A percentile compares a stretch with the other conserved stretches of the same genome.
These are phyloP conservation scores for Myiothlypis chrysogaster DNA, from an alignment of 2,797 vertebrate genomes.

Conservation along the genomic window DNA sequence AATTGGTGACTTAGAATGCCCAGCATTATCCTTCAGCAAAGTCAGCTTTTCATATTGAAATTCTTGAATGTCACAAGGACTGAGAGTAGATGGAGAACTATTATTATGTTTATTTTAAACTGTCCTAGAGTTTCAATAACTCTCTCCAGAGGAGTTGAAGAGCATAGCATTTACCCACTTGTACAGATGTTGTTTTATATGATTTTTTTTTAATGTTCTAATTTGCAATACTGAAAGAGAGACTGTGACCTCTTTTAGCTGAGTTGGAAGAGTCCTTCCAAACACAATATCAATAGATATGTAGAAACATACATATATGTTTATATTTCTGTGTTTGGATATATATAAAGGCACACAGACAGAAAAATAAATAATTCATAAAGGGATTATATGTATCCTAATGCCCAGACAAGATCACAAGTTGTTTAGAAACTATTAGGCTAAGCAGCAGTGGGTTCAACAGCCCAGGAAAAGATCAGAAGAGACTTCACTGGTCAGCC, in stretches of 20 bases:
- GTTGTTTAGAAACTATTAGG: not conserved
- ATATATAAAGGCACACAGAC: not conserved
- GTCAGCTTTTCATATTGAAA: conserved; percentile 51
- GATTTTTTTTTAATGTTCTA: not conserved
- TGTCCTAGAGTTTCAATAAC: not conserved
- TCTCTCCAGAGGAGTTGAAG: not conserved
- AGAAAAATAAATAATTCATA: not conserved
- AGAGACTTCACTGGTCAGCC: not conserved
- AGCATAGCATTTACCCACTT: not conserved
- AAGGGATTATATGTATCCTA: not conserved
- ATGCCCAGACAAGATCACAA: not conserved
- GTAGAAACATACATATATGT: not conserved
- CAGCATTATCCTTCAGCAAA: conserved; percentile 32
- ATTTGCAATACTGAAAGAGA: not conserved
- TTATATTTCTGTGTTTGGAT: not conserved
- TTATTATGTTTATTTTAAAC: conserved; percentile 56
- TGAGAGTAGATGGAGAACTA: not conserved
- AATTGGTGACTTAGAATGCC: conserved; percentile 44
- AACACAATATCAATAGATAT: not conserved
- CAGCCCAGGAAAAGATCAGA: not conserved
- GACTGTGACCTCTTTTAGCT: not conserved
- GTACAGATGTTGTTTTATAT: not conserved
- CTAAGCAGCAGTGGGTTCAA: not conserved
- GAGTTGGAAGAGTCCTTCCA: not conserved
- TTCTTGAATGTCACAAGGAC: conserved; percentile 30